A percentile compares a stretch with the other conserved stretches of the same genome.
These are phyloP conservation scores for Diadema setosum DNA, from an alignment of 35 echinoderm and acorn worm genomes.

Conservation along the genomic window DNA sequence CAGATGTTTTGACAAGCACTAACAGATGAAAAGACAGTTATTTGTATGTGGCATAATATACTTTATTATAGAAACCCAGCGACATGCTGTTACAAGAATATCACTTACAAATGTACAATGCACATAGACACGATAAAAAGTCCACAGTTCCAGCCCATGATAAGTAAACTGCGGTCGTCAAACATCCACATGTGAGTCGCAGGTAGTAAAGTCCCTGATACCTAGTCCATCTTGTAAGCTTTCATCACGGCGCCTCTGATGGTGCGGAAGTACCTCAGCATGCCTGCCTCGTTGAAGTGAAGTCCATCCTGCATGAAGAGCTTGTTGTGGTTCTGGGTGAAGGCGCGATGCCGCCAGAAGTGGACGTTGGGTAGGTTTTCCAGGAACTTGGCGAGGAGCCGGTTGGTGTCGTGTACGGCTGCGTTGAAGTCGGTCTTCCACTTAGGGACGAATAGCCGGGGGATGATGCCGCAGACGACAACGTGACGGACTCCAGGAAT, in stretches of 20 bases:
- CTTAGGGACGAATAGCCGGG: neutral
- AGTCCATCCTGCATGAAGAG: neutral
- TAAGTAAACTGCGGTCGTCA: too few species aligned
- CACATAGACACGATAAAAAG: too few species aligned
- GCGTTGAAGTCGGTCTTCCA: slow-evolving; percentile 1
- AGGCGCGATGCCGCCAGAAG: slow-evolving; percentile 1
- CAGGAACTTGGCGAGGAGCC: neutral
- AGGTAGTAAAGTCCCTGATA: too few species aligned
- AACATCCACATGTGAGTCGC: too few species aligned
- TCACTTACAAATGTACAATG: too few species aligned
- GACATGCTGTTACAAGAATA: too few species aligned
- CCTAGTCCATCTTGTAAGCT: slow-evolving; percentile 10
- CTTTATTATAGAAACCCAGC: too few species aligned
- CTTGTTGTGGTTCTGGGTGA: slow-evolving; percentile 11
- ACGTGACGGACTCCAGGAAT: neutral
- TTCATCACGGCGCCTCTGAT: neutral
- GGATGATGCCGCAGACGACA: neutral
- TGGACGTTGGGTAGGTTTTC: neutral
- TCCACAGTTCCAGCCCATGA: too few species aligned
- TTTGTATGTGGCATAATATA: too few species aligned
- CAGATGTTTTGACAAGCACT: too few species aligned
- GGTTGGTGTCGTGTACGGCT: neutral
- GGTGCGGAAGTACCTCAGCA: neutral
- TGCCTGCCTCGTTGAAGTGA: neutral
- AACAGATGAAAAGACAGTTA: too few species aligned